Conservation (phyloP, 2,888 invertebrate species). For the Colostygia pectinataria region DNA sequence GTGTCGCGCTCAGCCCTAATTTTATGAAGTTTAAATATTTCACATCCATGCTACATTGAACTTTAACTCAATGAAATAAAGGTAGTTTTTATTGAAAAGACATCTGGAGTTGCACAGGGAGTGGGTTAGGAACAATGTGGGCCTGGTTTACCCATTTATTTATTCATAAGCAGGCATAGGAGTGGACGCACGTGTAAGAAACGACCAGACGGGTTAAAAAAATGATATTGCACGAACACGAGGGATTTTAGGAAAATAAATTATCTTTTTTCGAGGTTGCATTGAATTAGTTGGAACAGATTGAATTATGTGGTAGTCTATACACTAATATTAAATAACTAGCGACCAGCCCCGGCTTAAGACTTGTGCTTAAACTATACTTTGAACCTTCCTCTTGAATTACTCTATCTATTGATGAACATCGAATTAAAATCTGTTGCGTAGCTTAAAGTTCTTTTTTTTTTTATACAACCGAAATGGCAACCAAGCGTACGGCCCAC, state of each 20-base stretch:
- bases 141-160: slow-evolving; percentile 35
- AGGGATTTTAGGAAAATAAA: slow-evolving; percentile 16
- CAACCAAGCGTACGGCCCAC: too few species aligned
- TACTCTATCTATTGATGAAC: too few species aligned
- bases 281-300: background rate
- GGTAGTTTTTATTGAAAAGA: background rate
- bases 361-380: too few species aligned
- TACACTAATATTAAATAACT: too few species aligned
- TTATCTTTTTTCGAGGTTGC: slow-evolving; percentile 6
- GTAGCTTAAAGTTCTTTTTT: too few species aligned
- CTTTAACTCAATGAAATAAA: background rate
- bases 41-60: background rate
- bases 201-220: slow-evolving; percentile 35
- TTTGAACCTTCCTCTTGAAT: too few species aligned
- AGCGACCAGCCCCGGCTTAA: too few species aligned
- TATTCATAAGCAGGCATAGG: slow-evolving; percentile 38
- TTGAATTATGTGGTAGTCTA: background rate
- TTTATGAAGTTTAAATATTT: background rate
- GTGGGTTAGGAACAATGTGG: slow-evolving; percentile 33
- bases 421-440: too few species aligned
- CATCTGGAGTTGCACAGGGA: slow-evolving; percentile 3
- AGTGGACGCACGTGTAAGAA: slow-evolving; percentile 37
- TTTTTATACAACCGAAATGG: too few species aligned
- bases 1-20: background rate
- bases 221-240: slow-evolving; percentile 25